A percentile compares a stretch with the other conserved stretches of the same genome.
phyloP scores from a whole-genome alignment of 2,888 invertebrate genomes.

The Eupithecia insigniata region DNA sequence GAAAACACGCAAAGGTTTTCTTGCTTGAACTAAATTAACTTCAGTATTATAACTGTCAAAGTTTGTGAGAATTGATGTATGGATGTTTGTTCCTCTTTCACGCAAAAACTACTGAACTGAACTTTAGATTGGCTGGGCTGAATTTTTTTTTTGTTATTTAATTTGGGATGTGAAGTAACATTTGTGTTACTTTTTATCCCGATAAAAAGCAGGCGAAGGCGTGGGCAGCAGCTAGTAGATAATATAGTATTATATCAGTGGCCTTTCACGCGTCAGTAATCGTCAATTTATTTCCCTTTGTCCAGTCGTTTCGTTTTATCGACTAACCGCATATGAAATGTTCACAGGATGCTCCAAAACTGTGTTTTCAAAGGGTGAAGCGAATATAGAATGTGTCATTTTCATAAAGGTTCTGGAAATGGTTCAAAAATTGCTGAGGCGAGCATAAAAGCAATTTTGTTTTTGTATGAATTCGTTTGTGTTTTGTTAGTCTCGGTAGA shows the following conservation, averaged over 20 bases:
- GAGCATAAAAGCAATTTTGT: not conserved
- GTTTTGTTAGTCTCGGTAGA: not conserved
- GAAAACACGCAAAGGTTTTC: not conserved
- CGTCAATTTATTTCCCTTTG: constrained; percentile 8
- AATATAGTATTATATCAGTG: no score
- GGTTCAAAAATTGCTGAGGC: not conserved
- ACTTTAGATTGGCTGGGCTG: no score
- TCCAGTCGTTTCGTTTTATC: constrained; percentile 13
- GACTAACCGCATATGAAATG: constrained; percentile 7
- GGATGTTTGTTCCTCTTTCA: no score
- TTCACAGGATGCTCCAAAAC: not conserved
- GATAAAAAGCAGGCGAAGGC: no score
- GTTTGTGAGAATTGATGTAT: no score
- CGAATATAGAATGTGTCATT: not conserved
- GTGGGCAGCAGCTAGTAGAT: no score
- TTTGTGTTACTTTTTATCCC: no score
- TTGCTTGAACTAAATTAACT: not conserved
- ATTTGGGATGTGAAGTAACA: no score
- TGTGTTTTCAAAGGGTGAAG: not conserved
- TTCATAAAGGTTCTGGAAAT: not conserved
- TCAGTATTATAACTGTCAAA: no score
- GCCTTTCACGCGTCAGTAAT: not conserved
- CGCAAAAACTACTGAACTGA: no score
- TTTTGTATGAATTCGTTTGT: not conserved
- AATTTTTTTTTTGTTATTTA: no score